Base-by-base conservation (phyloP, 2,113 vertebrate species). In the Paramormyrops kingsleyae region DNA sequence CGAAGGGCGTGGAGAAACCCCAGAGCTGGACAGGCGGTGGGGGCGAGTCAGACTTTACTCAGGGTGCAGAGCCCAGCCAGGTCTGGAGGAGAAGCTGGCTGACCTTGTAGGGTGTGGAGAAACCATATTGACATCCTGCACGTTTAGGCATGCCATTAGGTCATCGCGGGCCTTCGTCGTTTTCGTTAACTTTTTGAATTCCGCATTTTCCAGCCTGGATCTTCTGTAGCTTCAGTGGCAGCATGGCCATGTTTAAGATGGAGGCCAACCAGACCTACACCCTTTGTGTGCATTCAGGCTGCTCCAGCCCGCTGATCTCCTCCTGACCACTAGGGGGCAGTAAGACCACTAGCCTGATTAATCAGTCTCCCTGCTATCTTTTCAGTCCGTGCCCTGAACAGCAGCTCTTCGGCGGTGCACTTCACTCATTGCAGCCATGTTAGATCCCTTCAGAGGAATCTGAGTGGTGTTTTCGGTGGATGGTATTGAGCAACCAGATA, bases 401-500 rank as follows among this genome's bases (percentile, higher is more conserved):
- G 47, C 46, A 53, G 52, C 46, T 17, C 21, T 87, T 35, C 53
- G 84, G 49, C 1, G 85, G 47, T 17, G 24, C n/a, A n/a, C n/a
- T 56, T 87, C 49, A 87, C 84, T 87, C 85, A 87, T 52, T 87
- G 21, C 50, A 39, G 5, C 85, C 0, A 10, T 56, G n/a, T 49
- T 87, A 35, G 27, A 56, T 13, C 44, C 42, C 39, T 83, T 39
- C 44, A 5, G 21, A 47, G 77, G 77, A 46, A 83, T 44, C 15
- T 39, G 47, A 87, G n/a, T 53, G 84, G 15, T 19, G 47, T 56
- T 87, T 53, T 13, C 50, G 50, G 50, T 87, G 50, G 35, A 31
- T 27, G 42, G 21, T 87, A 56, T 87, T 87, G 85, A 87, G 85
- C 47, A 87, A 87, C 50, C 50, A 53, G 50, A 87, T 53, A 87